These are phyloP conservation scores for Lobophora halterata DNA, from an alignment of 2,888 invertebrate species.

Conservation along the genomic window DNA sequence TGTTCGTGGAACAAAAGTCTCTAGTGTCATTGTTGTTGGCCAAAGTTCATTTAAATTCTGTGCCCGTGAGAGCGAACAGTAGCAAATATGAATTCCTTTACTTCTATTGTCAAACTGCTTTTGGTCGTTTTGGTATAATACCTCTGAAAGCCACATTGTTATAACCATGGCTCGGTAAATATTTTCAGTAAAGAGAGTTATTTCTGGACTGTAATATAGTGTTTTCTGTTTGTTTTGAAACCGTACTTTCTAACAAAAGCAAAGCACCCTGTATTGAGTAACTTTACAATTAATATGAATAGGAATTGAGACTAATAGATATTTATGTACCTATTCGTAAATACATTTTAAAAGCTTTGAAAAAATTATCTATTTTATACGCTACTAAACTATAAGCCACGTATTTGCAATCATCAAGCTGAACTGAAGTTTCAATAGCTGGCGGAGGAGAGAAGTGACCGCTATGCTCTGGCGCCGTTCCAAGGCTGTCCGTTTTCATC, in stretches of 20 bases:
- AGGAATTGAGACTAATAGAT: too few species aligned
- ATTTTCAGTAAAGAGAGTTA: constrained; percentile 31
- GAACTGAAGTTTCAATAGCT: constrained; percentile 43
- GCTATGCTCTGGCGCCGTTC: constrained; percentile 48
- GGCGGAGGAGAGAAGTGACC: constrained; percentile 36
- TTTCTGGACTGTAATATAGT: constrained; percentile 23
- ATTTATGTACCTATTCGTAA: too few species aligned
- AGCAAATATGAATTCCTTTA: constrained; percentile 78
- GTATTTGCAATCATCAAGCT: constrained; percentile 38
- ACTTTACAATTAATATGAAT: constrained; percentile 9
- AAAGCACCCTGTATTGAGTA: constrained; percentile 6
- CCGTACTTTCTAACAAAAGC: constrained; percentile 16
- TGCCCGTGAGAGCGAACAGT: constrained; percentile 75
- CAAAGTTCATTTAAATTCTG: constrained; percentile 80
- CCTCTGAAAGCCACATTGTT: constrained; percentile 63
- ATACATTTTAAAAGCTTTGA: too few species aligned
- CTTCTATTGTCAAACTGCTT: constrained; percentile 72
- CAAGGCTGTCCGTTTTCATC: constrained; percentile 54
- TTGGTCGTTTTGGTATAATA: constrained; percentile 66
- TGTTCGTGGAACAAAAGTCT: constrained; percentile 77
- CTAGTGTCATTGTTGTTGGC: constrained; percentile 77
- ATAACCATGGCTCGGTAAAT: constrained; percentile 34
- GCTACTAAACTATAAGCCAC: constrained; percentile 9
- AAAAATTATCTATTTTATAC: constrained; percentile 1
- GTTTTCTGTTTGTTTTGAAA: constrained; percentile 15